Evolutionary conservation across 2,888 invertebrate species (phyloP).

Genomic region (Hydrotaea diabolus): DNA sequence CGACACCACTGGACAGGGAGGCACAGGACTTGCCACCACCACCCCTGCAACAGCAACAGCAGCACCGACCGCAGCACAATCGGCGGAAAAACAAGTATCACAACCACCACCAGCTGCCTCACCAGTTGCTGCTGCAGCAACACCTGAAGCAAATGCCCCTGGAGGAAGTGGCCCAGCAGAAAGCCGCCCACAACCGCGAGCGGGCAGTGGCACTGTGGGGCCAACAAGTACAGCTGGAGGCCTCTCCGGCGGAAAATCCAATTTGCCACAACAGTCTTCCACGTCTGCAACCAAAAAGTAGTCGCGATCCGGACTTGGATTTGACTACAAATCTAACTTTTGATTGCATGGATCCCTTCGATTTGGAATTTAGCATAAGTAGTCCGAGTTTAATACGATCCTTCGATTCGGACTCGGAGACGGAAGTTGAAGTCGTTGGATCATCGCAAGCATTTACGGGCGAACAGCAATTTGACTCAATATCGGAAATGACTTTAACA

Average conservation of each 20-base stretch:
- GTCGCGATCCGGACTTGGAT: slow-evolving; percentile 67
- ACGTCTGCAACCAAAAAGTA: slow-evolving; percentile 79
- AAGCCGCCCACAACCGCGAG: slow-evolving; percentile 79
- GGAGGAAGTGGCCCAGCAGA: slow-evolving; percentile 71
- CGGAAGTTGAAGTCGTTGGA: slow-evolving; percentile 43
- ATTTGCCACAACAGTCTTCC: slow-evolving; percentile 81
- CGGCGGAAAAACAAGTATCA: slow-evolving; percentile 53
- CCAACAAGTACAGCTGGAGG: slow-evolving; percentile 74
- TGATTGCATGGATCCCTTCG: slow-evolving; percentile 72
- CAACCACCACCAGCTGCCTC: slow-evolving; percentile 62
- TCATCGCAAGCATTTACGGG: background rate
- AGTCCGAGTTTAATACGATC: slow-evolving; percentile 80
- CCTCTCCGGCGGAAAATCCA: slow-evolving; percentile 74
- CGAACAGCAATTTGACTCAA: slow-evolving; percentile 66
- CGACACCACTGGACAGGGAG: slow-evolving; percentile 68
- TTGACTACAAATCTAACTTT: slow-evolving; percentile 40
- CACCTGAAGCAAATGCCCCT: slow-evolving; percentile 62
- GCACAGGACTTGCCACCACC: slow-evolving; percentile 35
- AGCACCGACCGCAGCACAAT: slow-evolving; percentile 35
- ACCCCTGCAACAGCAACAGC: slow-evolving; percentile 39
- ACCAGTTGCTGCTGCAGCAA: slow-evolving; percentile 64
- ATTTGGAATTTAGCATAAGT: slow-evolving; percentile 79
- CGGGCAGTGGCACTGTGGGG: slow-evolving; percentile 80
- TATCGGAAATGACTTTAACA: slow-evolving; percentile 74
- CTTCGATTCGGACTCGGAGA: slow-evolving; percentile 71